Evolutionary conservation across 2,113 vertebrate genomes (phyloP).

Genomic region (Desmodus rotundus): DNA sequence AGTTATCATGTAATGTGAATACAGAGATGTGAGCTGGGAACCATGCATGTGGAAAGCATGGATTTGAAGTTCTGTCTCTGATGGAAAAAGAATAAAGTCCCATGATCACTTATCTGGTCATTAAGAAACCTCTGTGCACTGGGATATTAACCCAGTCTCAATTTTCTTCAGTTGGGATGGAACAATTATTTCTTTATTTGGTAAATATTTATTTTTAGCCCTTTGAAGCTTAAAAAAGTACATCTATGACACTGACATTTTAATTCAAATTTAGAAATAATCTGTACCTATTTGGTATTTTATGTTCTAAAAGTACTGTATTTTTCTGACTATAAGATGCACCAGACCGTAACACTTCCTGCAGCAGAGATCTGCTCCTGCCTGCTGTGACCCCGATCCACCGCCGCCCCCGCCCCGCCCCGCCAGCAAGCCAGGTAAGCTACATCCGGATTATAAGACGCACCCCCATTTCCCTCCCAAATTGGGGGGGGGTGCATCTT

Average conservation of each 20-base stretch:
- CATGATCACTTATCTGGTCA: neutral
- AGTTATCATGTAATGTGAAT: neutral
- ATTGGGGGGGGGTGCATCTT: no score
- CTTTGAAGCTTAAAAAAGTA: neutral
- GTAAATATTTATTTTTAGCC: neutral
- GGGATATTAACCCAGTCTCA: neutral
- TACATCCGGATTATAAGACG: no score
- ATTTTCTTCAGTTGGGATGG: neutral
- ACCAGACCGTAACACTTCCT: no score
- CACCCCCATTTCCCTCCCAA: no score
- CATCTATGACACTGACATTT: neutral
- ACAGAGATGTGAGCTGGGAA: neutral
- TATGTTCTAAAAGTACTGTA: neutral
- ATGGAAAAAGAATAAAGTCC: neutral
- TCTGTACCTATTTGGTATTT: neutral
- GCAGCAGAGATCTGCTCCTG: no score
- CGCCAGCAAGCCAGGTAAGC: no score
- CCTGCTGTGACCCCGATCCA: no score
- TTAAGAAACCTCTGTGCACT: neutral
- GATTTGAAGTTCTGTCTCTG: neutral
- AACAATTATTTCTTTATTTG: neutral
- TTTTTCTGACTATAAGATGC: no score
- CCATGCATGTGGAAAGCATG: neutral
- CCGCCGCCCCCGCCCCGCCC: no score
- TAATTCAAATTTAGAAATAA: constrained; percentile 29